Percentiles rank a stretch among this genome's conserved stretches.
These are phyloP conservation scores for Diaprepes abbreviatus DNA, from an alignment of 2,888 invertebrate genomes.

Conservation along the genomic window DNA sequence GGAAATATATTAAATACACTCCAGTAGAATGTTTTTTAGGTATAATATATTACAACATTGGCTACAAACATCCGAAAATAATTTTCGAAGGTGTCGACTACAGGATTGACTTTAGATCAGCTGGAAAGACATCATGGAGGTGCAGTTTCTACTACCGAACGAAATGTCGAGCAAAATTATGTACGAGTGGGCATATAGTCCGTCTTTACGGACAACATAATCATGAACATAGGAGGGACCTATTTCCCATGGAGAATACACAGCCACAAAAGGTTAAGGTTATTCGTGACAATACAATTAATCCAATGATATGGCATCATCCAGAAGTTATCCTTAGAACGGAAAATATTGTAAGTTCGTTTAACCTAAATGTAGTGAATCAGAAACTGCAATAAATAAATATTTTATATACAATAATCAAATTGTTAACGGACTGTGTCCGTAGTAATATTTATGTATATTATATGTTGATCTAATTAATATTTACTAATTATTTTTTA, in stretches of 20 bases:
- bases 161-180: slow-evolving; percentile 52
- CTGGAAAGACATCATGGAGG: slow-evolving; percentile 53
- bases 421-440: no score
- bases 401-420: no score
- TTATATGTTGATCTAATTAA: no score
- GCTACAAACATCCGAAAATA: slow-evolving; percentile 56
- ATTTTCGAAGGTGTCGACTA: slow-evolving; percentile 54
- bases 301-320: neutral
- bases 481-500: no score
- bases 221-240: slow-evolving; percentile 43
- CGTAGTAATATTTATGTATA: no score
- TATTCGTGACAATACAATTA: slow-evolving; percentile 19
- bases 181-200: slow-evolving; percentile 48
- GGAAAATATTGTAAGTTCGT: neutral
- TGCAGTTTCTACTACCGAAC: slow-evolving; percentile 53
- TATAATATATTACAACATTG: slow-evolving; percentile 52
- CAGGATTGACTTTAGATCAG: slow-evolving; percentile 51
- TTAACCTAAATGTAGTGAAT: neutral
- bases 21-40: slow-evolving; percentile 45
- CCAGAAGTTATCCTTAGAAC: slow-evolving; percentile 13
- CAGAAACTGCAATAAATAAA: no score
- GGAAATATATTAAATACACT: slow-evolving; percentile 8
- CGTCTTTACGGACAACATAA: slow-evolving; percentile 53
- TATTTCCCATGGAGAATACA: slow-evolving; percentile 34
- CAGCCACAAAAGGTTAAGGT: slow-evolving; percentile 35